Evolutionary conservation across 2,797 vertebrate species (phyloP).

Genomic region (Ciconia nigra): DNA sequence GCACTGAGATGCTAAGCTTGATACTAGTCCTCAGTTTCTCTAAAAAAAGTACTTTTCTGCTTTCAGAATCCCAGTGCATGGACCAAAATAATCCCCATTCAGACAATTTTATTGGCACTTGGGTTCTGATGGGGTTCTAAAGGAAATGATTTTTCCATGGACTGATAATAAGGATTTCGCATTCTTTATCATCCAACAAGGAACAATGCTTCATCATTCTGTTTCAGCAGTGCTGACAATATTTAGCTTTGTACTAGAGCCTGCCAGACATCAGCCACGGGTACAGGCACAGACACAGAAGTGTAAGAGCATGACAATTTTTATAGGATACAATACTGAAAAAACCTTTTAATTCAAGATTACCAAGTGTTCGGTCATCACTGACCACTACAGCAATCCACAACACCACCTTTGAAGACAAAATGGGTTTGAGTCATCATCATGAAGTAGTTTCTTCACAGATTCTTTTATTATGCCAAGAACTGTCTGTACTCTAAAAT

Average conservation of each 20-base stretch:
- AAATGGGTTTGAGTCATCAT: background rate
- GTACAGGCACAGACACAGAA: background rate
- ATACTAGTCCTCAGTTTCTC: background rate
- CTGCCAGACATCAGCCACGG: background rate
- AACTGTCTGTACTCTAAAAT: background rate
- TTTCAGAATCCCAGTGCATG: background rate
- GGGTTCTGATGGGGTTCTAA: background rate
- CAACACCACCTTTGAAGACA: background rate
- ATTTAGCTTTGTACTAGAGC: background rate
- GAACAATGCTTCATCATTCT: background rate
- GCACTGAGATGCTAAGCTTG: background rate
- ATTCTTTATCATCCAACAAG: background rate
- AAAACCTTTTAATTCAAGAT: background rate
- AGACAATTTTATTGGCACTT: background rate
- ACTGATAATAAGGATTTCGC: background rate
- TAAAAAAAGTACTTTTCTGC: background rate
- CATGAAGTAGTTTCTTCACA: background rate
- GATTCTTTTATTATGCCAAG: background rate
- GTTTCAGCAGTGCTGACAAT: background rate
- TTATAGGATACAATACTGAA: background rate
- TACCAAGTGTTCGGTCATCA: background rate
- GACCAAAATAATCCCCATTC: background rate
- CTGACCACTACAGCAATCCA: background rate
- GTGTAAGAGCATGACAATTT: background rate
- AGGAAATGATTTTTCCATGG: background rate